These are phyloP conservation scores for Xylocopa sonorina DNA, from an alignment of 1,140 invertebrate species.

Conservation along the genomic window DNA sequence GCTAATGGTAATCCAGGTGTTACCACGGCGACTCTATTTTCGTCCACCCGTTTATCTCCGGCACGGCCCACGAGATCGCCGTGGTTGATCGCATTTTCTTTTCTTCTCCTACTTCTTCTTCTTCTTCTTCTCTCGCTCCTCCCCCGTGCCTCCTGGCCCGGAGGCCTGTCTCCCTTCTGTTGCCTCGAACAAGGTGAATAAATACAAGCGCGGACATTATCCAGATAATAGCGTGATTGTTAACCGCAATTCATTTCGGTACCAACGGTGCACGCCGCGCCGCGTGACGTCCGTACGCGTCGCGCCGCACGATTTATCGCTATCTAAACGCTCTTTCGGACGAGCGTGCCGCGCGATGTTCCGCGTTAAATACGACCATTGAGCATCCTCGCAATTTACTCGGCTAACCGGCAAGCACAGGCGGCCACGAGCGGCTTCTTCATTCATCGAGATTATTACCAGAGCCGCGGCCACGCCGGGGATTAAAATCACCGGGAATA, in stretches of 20 bases:
- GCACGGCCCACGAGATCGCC: conserved; percentile 30
- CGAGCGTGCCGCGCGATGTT: conserved; percentile 1
- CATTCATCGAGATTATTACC: not conserved
- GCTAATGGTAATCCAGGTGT: conserved; percentile 54
- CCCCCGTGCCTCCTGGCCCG: too few relatives aligned
- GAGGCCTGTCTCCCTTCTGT: not conserved
- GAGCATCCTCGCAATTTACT: conserved; percentile 15
- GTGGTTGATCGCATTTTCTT: not conserved
- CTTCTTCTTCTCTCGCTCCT: not conserved
- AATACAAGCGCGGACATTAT: conserved; percentile 46
- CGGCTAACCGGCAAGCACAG: too few relatives aligned
- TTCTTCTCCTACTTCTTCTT: too few relatives aligned
- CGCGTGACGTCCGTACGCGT: conserved; percentile 16
- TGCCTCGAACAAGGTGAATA: not conserved
- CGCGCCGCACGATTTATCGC: conserved; percentile 43
- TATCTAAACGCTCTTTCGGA: conserved; percentile 15
- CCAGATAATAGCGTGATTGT: conserved; percentile 52
- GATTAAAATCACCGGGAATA: not conserved
- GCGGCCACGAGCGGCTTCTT: not conserved
- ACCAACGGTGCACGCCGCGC: conserved; percentile 46
- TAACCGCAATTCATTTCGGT: conserved; percentile 49
- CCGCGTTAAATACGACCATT: conserved; percentile 29
- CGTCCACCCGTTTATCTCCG: conserved; percentile 40
- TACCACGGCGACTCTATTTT: conserved; percentile 49
- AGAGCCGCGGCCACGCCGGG: too few relatives aligned